These are phyloP conservation scores for Mylabris sibirica DNA, from an alignment of 2,888 invertebrate species.

Conservation along the genomic window DNA sequence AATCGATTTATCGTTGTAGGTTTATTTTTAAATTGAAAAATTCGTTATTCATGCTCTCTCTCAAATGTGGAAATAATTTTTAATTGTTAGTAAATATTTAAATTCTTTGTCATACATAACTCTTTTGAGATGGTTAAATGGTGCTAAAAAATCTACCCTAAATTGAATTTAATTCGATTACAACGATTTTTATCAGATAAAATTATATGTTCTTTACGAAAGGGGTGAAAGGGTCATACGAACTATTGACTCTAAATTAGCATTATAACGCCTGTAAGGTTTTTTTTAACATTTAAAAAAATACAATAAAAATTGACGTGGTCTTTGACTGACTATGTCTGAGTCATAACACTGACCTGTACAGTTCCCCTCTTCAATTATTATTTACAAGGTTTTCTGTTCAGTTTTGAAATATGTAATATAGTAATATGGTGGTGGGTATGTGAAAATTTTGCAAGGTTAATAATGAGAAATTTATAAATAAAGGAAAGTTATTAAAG, in stretches of 20 bases:
- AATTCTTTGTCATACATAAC: no score
- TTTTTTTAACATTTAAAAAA: neutral
- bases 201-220: neutral
- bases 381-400: neutral
- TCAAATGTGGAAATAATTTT: no score
- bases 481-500: neutral
- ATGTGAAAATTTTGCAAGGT: neutral
- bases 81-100: no score
- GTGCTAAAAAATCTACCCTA: neutral
- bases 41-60: no score
- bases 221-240: slow-evolving; percentile 4
- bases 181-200: neutral
- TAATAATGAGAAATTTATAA: neutral
- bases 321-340: neutral
- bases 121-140: no score
- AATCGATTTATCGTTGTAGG: no score
- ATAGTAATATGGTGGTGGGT: neutral
- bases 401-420: neutral
- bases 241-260: neutral
- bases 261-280: slow-evolving; percentile 6
- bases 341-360: slow-evolving; percentile 11
- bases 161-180: neutral
- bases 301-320: neutral
- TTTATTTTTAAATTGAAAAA: no score
- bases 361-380: neutral